Base-by-base conservation (phyloP, 2,888 invertebrate genomes). In the Parelbella ahira region DNA sequence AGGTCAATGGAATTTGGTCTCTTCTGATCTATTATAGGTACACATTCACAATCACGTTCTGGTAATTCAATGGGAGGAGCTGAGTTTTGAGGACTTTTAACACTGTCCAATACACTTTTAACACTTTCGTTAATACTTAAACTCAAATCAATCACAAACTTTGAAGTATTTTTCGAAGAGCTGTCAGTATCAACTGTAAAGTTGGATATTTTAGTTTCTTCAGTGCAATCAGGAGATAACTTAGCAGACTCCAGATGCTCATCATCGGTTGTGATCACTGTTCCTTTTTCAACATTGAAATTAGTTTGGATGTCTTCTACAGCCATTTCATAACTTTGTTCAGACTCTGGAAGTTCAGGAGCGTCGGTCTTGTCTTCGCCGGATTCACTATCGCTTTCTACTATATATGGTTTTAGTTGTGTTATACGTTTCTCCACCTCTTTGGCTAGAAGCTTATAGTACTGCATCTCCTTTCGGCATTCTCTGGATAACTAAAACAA, bases 371-470 rank as follows among this genome's bases (percentile, higher is more conserved):
- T 58, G 19, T 77, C 75, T 28, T 69, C 73, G 24, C 41, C 62
- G 1, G 64, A 59, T 1, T 75, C 75, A 0, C 68, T 55, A 11
- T 77, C 75, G 49, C 54, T 67, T 1, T 70, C 68, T 11, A 48
- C 28, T 1, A 80, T 54, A 45, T 80, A 76, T 0, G 86, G 74
- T 50, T 78, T 72, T 1, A 88, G 73, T 37, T 82, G 71, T 3
- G 65, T 54, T 45, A 92, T 78, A 34, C 89, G 82, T 56, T 89
- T 87, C 63, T 94, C 93, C 2, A 91, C 81, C 59, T 90, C 89
- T 44, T 91, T 75, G 0, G 94, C 94, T 44, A 92, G 74, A 29
- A 91, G 77, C 64, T 89, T 92, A 66, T 92, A 93, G 51, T 89
- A 88, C 54, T 88, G 88, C 89, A 93, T 91, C 75, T 93, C 91